A percentile compares a stretch with the other conserved stretches of the same genome.
These are phyloP conservation scores for Myopa tessellatipennis DNA, from an alignment of 2,888 invertebrate species.

Conservation along the genomic window DNA sequence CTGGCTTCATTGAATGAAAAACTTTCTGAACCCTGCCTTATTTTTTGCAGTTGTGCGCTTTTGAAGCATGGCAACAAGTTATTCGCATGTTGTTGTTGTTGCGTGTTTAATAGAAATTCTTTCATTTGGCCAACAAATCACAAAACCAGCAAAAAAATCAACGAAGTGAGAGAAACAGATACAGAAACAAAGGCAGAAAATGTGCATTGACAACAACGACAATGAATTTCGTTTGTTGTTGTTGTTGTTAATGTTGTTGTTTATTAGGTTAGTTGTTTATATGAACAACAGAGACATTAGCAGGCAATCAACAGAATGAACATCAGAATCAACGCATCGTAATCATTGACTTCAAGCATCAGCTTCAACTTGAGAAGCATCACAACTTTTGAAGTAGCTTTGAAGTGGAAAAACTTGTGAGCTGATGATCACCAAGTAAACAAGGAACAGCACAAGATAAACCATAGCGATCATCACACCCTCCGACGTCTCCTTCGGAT, in stretches of 20 bases:
- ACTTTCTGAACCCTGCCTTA: not conserved
- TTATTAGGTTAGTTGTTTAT: conserved; percentile 62
- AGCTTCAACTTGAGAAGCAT: not conserved
- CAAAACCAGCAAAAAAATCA: too few relatives aligned
- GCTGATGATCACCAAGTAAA: not conserved
- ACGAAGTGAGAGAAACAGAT: not conserved
- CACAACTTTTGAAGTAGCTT: too few relatives aligned
- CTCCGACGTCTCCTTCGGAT: not conserved
- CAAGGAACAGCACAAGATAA: not conserved
- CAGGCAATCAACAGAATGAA: not conserved
- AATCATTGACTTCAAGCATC: not conserved
- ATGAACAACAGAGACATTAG: conserved; percentile 1
- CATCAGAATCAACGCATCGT: not conserved
- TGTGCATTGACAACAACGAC: not conserved
- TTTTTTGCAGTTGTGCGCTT: not conserved
- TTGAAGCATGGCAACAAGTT: not conserved
- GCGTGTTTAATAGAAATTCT: conserved; percentile 12
- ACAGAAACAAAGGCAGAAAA: not conserved
- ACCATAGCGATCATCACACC: not conserved
- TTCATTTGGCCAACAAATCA: not conserved
- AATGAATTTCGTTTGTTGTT: not conserved
- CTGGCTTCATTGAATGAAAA: not conserved
- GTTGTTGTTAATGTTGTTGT: not conserved
- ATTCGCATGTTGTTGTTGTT: too few relatives aligned
- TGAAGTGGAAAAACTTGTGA: not conserved